phyloP scores from a whole-genome alignment of 2,888 invertebrate genomes.

The Chloroclystis v-ata region DNA sequence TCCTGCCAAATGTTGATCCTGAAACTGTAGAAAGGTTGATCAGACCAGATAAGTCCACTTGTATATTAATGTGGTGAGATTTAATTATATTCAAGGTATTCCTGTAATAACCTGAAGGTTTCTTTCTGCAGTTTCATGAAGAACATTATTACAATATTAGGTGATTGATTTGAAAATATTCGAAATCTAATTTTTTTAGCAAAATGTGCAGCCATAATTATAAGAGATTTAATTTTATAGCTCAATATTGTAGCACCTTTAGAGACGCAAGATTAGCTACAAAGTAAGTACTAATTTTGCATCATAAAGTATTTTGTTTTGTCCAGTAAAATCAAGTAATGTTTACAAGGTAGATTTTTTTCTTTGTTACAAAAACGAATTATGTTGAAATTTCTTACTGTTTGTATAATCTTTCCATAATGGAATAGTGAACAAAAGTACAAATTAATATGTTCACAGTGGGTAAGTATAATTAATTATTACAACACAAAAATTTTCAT shows the following conservation, averaged over 20 bases:
- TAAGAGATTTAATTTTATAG: slow-evolving; percentile 17
- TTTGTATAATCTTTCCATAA: background rate
- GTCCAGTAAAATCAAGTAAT: slow-evolving; percentile 2
- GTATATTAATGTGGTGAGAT: too few relatives aligned
- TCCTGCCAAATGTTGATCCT: slow-evolving; percentile 8
- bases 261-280: slow-evolving; percentile 7
- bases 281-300: slow-evolving; percentile 3
- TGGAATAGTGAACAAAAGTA: slow-evolving; percentile 42
- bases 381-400: slow-evolving; percentile 3
- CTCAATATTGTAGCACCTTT: slow-evolving; percentile 17
- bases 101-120: background rate
- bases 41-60: too few relatives aligned
- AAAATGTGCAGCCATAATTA: slow-evolving; percentile 22
- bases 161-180: background rate
- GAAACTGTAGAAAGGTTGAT: slow-evolving; percentile 8
- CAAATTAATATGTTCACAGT: slow-evolving; percentile 38
- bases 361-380: slow-evolving; percentile 10
- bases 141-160: background rate
- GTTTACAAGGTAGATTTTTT: slow-evolving; percentile 25
- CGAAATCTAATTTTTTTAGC: slow-evolving; percentile 10
- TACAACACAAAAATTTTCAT: slow-evolving; percentile 46
- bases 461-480: slow-evolving; percentile 55
- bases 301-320: slow-evolving; percentile 1
- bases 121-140: slow-evolving; percentile 14
- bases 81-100: too few relatives aligned